Conservation (phyloP, 2,113 vertebrate species). For the Charina bottae region DNA sequence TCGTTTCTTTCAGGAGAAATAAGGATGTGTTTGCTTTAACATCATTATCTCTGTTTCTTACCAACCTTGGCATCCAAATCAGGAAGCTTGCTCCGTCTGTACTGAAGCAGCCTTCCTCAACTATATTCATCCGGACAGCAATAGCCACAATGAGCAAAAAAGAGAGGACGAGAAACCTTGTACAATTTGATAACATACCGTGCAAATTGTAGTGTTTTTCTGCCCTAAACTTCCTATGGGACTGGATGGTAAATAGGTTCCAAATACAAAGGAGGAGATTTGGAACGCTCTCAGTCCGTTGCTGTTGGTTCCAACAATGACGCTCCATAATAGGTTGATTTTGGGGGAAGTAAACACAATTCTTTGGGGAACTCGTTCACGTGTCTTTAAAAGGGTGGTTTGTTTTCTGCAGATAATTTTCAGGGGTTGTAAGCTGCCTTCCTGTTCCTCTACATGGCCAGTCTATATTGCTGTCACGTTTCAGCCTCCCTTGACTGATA, state of each 20-base stretch:
- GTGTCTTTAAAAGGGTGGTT: not conserved
- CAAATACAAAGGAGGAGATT: not conserved
- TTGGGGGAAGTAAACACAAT: constrained; percentile 7
- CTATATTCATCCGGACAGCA: not conserved
- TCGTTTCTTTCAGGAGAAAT: not conserved
- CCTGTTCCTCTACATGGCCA: not conserved
- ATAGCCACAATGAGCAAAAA: not conserved
- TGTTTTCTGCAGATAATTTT: constrained; percentile 1
- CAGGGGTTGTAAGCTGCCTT: not conserved
- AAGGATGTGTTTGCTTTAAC: not conserved
- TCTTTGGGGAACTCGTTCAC: not conserved
- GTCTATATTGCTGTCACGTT: not conserved
- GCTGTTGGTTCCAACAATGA: not conserved
- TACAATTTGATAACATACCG: not conserved
- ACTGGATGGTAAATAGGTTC: constrained; percentile 13
- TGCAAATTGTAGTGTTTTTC: constrained; percentile 14
- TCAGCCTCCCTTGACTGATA: not conserved
- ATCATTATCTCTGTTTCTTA: not conserved
- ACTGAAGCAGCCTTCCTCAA: not conserved
- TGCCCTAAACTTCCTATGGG: not conserved
- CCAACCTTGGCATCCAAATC: not conserved
- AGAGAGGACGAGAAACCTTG: not conserved
- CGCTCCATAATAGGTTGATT: constrained; percentile 1
- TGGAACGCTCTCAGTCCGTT: not conserved
- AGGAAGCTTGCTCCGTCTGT: not conserved